Evolutionary conservation across 2,113 vertebrate genomes (phyloP).

Genomic region (Ibidorhyncha struthersii): DNA sequence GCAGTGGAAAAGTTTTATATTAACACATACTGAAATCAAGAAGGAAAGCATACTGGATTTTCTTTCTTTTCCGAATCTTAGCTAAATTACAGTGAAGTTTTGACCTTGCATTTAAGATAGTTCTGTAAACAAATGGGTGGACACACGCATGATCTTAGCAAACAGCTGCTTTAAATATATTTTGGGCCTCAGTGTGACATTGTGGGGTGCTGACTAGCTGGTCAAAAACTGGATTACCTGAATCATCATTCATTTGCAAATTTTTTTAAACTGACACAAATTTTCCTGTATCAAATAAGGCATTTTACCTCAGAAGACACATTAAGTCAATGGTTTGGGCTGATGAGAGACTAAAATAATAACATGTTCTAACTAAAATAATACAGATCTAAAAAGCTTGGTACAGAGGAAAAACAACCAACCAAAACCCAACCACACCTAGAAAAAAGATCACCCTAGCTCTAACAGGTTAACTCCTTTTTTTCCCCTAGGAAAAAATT

Average conservation of each 20-base stretch:
- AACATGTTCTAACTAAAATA: background rate
- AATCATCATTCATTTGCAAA: background rate
- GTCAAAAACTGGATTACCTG: background rate
- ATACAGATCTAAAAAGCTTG: background rate
- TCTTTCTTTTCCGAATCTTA: background rate
- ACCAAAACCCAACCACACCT: background rate
- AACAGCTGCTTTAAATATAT: background rate
- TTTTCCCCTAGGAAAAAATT: background rate
- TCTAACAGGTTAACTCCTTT: background rate
- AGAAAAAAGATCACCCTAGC: background rate
- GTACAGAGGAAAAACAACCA: background rate
- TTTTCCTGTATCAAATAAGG: background rate
- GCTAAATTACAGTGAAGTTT: background rate
- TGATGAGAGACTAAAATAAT: slow-evolving; percentile 10
- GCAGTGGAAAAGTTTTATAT: background rate
- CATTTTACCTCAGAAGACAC: background rate
- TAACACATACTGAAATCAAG: background rate
- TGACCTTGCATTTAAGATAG: background rate
- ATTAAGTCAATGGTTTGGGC: background rate
- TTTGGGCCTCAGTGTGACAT: background rate
- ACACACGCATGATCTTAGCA: background rate
- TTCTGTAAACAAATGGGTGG: background rate
- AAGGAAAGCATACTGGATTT: background rate
- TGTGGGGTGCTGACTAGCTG: background rate
- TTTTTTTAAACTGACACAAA: background rate